Conservation (phyloP, 2,797 vertebrate genomes). For the Kryptolebias ocellatus region DNA sequence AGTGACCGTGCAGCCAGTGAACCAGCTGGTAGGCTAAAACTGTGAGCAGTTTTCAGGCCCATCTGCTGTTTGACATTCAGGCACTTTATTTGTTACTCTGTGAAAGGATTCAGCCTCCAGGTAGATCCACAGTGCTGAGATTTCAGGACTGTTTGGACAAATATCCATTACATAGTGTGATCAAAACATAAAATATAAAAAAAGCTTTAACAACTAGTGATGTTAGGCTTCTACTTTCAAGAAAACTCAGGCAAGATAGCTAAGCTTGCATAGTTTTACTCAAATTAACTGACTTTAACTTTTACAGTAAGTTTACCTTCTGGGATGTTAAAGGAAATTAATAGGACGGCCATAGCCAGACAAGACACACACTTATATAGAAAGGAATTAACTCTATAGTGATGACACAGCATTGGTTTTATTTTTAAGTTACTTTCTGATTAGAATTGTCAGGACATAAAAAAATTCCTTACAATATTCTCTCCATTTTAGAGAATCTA, state of each 20-base stretch:
- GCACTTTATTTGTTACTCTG: slow-evolving; percentile 12
- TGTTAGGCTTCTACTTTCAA: background rate
- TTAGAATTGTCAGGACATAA: no score
- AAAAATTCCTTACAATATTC: no score
- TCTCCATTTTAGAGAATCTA: no score
- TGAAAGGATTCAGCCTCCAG: slow-evolving; percentile 18
- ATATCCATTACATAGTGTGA: background rate
- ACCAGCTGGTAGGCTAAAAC: slow-evolving; percentile 10
- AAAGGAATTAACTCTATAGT: background rate
- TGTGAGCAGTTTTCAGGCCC: slow-evolving; percentile 2
- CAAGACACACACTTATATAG: background rate
- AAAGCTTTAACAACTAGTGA: background rate
- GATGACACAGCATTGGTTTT: background rate
- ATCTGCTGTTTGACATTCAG: slow-evolving; percentile 32
- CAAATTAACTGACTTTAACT: background rate
- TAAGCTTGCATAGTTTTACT: background rate
- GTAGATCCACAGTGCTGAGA: background rate
- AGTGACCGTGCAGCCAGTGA: slow-evolving; percentile 11
- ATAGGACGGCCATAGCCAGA: background rate
- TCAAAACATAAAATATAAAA: background rate
- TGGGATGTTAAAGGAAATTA: background rate
- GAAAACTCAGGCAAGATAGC: background rate
- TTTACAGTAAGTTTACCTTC: background rate
- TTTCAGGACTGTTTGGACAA: background rate
- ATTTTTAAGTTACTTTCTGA: no score